Evolutionary conservation across 2,888 invertebrate species (phyloP).

Genomic region (Mythimna ferrago): DNA sequence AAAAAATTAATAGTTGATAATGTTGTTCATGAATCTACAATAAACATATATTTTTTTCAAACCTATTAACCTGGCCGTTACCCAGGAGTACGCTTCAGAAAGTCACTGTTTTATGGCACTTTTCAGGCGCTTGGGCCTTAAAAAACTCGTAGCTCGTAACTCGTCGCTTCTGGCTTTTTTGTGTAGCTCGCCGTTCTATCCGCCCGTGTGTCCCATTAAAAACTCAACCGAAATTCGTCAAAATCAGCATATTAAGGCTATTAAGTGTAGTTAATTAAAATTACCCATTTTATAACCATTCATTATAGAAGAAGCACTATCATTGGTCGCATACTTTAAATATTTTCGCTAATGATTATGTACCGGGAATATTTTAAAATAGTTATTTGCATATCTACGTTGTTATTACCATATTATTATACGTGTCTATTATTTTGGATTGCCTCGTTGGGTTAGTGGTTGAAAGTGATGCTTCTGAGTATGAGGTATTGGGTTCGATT

Average conservation of each 20-base stretch:
- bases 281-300: constrained; percentile 37
- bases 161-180: too few relatives aligned
- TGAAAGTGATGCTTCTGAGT: too few relatives aligned
- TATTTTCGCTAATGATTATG: constrained; percentile 59
- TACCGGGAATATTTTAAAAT: constrained; percentile 33
- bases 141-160: too few relatives aligned
- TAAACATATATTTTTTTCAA: too few relatives aligned
- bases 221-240: constrained; percentile 42
- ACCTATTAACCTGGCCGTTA: too few relatives aligned
- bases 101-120: too few relatives aligned
- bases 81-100: too few relatives aligned
- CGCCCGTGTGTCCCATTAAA: constrained; percentile 32
- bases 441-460: not conserved
- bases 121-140: too few relatives aligned
- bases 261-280: constrained; percentile 58
- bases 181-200: not conserved
- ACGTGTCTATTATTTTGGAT: not conserved
- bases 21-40: too few relatives aligned
- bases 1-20: too few relatives aligned
- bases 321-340: constrained; percentile 44
- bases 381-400: constrained; percentile 38
- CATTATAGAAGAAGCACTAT: constrained; percentile 1
- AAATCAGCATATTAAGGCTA: constrained; percentile 53
- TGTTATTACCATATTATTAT: constrained; percentile 22
- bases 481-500: not conserved